Evolutionary conservation across 1,140 invertebrate species (phyloP).

Genomic region (Centruroides vittatus): DNA sequence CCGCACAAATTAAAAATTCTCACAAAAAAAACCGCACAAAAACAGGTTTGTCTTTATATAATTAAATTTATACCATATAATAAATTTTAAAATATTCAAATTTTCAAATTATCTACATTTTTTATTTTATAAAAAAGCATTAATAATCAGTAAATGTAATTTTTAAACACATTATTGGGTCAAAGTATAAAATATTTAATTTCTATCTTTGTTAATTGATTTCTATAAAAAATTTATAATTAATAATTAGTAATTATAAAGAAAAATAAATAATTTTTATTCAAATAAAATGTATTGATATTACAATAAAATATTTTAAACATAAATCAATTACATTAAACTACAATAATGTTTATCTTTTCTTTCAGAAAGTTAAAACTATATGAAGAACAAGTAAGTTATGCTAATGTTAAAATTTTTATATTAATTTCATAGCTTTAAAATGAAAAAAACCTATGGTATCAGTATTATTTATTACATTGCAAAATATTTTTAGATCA

Average conservation of each 20-base stretch:
- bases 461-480: no score
- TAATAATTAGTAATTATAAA: neutral
- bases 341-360: neutral
- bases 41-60: no score
- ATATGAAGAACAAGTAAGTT: conserved; percentile 65
- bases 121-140: no score
- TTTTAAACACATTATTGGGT: no score
- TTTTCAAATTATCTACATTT: no score
- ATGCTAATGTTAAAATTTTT: neutral
- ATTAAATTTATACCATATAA: no score
- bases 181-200: neutral
- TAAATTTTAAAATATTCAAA: no score
- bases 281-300: neutral
- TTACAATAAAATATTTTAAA: neutral
- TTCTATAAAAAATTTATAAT: neutral
- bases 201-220: neutral
- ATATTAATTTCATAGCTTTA: conserved; percentile 17
- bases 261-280: neutral
- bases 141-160: no score
- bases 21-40: no score
- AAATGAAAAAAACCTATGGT: neutral
- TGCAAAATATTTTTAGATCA: no score
- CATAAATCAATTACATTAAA: no score
- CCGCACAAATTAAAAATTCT: no score
- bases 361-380: conserved; percentile 58